A percentile compares a stretch with the other conserved stretches of the same genome.
phyloP scores from a whole-genome alignment of 2,113 vertebrate species.

The Misgurnus mizolepis region DNA sequence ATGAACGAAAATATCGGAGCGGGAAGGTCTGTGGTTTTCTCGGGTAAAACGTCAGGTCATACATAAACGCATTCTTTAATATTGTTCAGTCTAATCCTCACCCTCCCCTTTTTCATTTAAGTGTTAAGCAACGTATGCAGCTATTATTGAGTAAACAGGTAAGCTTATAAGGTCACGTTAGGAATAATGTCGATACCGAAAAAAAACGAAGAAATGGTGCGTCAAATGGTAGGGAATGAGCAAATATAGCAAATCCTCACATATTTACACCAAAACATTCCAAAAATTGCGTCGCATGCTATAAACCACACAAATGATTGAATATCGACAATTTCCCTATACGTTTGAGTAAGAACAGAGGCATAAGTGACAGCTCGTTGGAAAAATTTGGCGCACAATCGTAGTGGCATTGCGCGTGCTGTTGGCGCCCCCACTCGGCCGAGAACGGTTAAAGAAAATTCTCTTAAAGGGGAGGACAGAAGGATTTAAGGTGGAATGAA shows the following conservation, averaged over 20 bases:
- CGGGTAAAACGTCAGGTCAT: not conserved
- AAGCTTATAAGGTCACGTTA: not conserved
- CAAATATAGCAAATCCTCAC: not conserved
- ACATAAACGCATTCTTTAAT: not conserved
- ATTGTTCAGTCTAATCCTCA: not conserved
- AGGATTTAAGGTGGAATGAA: slow-evolving; percentile 61
- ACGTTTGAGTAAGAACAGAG: slow-evolving; percentile 31
- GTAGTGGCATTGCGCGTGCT: not conserved
- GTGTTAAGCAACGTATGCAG: not conserved
- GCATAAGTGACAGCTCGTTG: slow-evolving; percentile 15
- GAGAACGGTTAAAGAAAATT: not conserved
- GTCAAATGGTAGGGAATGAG: not conserved
- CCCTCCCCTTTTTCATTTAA: not conserved
- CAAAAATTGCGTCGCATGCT: not conserved
- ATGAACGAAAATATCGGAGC: not conserved
- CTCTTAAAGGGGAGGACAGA: slow-evolving; percentile 56
- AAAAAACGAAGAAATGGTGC: not conserved
- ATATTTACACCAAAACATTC: not conserved
- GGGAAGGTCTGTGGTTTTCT: not conserved
- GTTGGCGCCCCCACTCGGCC: slow-evolving; percentile 50
- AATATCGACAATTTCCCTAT: not conserved
- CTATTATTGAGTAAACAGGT: slow-evolving; percentile 2
- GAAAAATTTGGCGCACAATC: slow-evolving; percentile 2
- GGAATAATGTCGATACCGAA: not conserved
- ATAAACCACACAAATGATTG: not conserved